Evolutionary conservation across 2,113 vertebrate genomes (phyloP), one percentile per base, ranked within the genome.

Genomic region (Oceanodroma tethys): DNA sequence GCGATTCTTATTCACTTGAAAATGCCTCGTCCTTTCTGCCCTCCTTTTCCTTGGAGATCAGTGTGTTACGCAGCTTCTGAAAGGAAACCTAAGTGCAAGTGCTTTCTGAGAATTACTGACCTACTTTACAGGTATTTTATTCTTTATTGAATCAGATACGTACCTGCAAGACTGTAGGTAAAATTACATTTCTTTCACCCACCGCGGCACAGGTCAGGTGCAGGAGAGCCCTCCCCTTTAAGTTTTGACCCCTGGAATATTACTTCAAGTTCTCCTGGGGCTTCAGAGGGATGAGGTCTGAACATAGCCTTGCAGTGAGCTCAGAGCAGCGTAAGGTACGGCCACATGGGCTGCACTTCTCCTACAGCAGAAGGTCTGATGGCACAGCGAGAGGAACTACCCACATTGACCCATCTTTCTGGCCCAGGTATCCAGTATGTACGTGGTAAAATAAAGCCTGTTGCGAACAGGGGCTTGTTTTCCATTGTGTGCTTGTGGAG

Each of bases 101-200:
- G 59, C 81, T 93, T 90, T 95, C 83, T 47, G 91, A 90, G 91
- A 95, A 93, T 66, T 82, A 34, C 85, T 95, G 90, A 88, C 95
- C 91, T 71, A 91, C 50, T 96, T 95, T 87, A 59, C 23, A 47
- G 71, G 58, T 87, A 42, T 80, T 95, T 90, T 82, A 29, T 82
- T 93, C 81, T 70, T 95, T 42, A n/a, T 4, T 76, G 81, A 58
- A 58, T 65, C 65, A 38, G 53, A 30, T 43, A 21, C 1, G 18
- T 80, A 80, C 18, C 55, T 5, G 0, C 58, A 56, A 43, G 38
- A 80, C 29, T 11, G 20, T 60, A 55, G 66, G 29, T 73, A 74
- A 94, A 95, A 89, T 34, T 52, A 17, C 23, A 16, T 72, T 71
- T 92, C 30, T 85, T 82, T 75, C n/a, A 68, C 34, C 38, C 7